Evolutionary conservation across 2,113 vertebrate species (phyloP).

Genomic region (Coptodon rendalli): DNA sequence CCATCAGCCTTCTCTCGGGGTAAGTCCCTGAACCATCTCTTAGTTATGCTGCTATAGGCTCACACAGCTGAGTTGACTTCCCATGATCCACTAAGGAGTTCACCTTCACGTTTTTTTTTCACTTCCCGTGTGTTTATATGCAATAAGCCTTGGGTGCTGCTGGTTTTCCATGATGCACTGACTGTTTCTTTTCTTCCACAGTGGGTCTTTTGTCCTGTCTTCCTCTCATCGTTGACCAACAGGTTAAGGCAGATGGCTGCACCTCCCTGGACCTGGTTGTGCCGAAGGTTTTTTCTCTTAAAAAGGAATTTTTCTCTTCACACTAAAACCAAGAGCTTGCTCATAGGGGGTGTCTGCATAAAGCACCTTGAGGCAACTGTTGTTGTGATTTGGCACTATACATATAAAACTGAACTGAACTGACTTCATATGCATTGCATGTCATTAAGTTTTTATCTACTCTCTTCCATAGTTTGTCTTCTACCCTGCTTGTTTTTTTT

Average conservation of each 20-base stretch:
- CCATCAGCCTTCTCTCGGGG: neutral
- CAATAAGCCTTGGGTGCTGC: neutral
- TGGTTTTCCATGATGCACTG: neutral
- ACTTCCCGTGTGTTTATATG: neutral
- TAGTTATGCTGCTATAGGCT: neutral
- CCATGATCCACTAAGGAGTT: neutral
- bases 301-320: neutral
- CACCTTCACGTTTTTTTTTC: neutral
- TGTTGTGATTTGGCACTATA: neutral
- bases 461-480: neutral
- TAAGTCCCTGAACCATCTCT: neutral
- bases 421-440: neutral
- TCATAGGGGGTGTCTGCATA: neutral
- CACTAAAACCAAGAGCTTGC: neutral
- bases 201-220: neutral
- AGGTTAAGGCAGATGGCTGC: neutral
- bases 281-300: neutral
- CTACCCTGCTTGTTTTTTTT: neutral
- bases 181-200: neutral
- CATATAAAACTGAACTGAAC: neutral
- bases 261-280: neutral
- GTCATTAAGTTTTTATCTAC: neutral
- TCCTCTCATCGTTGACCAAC: neutral
- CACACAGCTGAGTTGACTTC: neutral
- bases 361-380: neutral